A percentile compares a stretch with the other conserved stretches of the same genome.
These are phyloP conservation scores for Mastigias papua DNA, from an alignment of 30 jellyfish, hydroid and myxozoan genomes.

Conservation along the genomic window DNA sequence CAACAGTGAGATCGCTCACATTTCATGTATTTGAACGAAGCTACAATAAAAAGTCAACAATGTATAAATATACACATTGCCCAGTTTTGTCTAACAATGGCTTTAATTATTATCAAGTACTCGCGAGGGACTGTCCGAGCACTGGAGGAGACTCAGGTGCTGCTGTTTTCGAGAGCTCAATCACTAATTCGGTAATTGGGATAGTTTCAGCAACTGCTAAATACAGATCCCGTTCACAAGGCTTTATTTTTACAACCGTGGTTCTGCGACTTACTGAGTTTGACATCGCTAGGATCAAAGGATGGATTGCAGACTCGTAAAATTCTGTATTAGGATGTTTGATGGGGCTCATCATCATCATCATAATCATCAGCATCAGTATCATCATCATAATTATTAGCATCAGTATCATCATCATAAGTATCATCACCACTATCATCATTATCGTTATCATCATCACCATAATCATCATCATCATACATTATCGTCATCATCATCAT, in stretches of 20 bases:
- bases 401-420: no score
- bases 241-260: slow-evolving; percentile 7
- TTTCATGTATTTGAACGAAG: slow-evolving; percentile 34
- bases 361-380: no score
- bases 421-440: no score
- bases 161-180: slow-evolving; percentile 47
- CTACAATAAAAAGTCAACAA: background rate
- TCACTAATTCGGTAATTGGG: slow-evolving; percentile 33
- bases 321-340: no score
- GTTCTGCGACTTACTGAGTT: slow-evolving; percentile 26
- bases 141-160: slow-evolving; percentile 65
- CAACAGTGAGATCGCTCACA: slow-evolving; percentile 19
- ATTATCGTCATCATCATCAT: no score
- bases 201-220: slow-evolving; percentile 44
- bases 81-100: slow-evolving; percentile 1
- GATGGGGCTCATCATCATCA: no score
- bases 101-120: slow-evolving; percentile 1
- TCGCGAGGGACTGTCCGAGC: slow-evolving; percentile 64
- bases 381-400: no score
- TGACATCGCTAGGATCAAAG: slow-evolving; percentile 33
- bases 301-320: slow-evolving; percentile 46
- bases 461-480: no score
- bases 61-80: slow-evolving; percentile 59
- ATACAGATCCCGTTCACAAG: slow-evolving; percentile 22
- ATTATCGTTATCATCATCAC: no score